These are phyloP conservation scores for Pachymerium ferrugineum DNA, from an alignment of 2,888 invertebrate species.

Conservation along the genomic window DNA sequence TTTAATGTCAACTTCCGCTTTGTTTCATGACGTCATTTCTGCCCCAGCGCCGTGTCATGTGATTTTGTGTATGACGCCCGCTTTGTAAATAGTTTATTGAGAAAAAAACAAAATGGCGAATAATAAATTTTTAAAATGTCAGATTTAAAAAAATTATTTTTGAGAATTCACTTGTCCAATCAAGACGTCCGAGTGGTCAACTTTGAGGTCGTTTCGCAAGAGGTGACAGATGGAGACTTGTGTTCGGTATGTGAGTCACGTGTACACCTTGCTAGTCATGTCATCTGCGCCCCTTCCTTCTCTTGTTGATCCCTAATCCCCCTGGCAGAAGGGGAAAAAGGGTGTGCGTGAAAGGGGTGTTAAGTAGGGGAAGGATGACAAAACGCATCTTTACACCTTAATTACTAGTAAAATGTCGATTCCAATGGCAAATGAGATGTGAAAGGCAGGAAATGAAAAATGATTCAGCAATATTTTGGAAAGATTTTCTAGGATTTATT, in stretches of 20 bases:
- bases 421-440: not conserved
- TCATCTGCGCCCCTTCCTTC: not conserved
- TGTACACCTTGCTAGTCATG: not conserved
- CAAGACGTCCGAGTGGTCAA: not conserved
- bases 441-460: not conserved
- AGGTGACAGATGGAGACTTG: not conserved
- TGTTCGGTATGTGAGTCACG: constrained; percentile 4
- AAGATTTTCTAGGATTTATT: too few species aligned
- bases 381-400: not conserved
- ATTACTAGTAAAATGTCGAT: not conserved
- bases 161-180: not conserved
- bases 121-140: constrained; percentile 17
- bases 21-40: constrained; percentile 19
- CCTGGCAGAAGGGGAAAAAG: not conserved
- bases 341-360: not conserved
- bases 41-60: constrained; percentile 16
- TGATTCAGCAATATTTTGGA: not conserved
- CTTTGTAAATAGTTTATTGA: constrained; percentile 19
- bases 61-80: constrained; percentile 11
- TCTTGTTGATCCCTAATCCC: constrained; percentile 5
- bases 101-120: not conserved
- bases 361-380: not conserved
- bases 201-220: not conserved
- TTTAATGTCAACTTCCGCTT: not conserved
- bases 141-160: not conserved